These are phyloP conservation scores for Myiozetetes cayanensis DNA, from an alignment of 2,113 vertebrate species.

Conservation along the genomic window DNA sequence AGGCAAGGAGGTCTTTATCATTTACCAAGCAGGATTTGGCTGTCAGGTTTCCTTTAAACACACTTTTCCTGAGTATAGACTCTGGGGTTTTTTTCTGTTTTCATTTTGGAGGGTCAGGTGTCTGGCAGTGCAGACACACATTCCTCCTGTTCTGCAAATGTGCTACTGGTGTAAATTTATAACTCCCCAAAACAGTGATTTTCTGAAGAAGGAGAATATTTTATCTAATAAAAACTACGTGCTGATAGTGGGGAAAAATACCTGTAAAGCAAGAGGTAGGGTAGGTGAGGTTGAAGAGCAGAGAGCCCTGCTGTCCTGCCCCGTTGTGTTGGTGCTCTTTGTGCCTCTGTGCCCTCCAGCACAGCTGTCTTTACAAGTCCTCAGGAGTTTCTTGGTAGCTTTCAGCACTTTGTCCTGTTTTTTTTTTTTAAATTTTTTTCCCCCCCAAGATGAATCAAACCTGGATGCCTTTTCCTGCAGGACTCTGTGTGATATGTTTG, in stretches of 20 bases:
- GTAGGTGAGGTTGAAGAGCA: not conserved
- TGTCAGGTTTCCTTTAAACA: not conserved
- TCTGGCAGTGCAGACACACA: not conserved
- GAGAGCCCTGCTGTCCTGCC: not conserved
- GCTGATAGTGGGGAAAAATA: not conserved
- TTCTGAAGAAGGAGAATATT: not conserved
- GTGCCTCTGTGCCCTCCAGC: conserved; percentile 21
- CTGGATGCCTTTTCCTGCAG: conserved; percentile 95
- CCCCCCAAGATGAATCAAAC: conserved; percentile 83
- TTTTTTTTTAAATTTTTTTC: not conserved
- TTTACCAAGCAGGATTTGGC: not conserved
- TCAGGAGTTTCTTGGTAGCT: conserved; percentile 41
- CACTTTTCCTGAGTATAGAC: not conserved
- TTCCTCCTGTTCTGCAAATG: not conserved
- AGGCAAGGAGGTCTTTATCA: not conserved
- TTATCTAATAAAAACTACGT: not conserved
- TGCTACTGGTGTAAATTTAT: not conserved
- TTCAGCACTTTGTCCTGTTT: conserved; percentile 67
- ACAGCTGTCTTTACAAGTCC: not conserved
- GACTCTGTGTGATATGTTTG: conserved; percentile 99
- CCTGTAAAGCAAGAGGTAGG: not conserved
- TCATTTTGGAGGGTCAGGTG: not conserved
- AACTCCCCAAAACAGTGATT: not conserved
- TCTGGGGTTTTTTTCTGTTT: not conserved
- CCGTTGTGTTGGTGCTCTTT: not conserved